Conservation (phyloP, 2,797 vertebrate species). For the Paedocypris micromegethes region DNA sequence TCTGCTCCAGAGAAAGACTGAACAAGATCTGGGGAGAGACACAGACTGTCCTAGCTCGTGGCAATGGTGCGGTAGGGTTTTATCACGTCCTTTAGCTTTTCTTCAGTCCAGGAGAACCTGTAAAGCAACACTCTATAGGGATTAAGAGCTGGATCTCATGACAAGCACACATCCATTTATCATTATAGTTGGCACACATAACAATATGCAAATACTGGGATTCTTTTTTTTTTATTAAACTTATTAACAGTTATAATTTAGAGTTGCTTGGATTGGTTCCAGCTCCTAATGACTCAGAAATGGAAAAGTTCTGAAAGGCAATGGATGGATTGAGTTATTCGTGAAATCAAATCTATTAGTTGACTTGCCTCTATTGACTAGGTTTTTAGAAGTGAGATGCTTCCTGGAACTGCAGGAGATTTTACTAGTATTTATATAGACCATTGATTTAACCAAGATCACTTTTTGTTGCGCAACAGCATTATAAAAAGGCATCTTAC, state of each 20-base stretch:
- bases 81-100: slow-evolving; percentile 27
- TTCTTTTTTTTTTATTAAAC: too few relatives aligned
- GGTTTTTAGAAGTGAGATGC: slow-evolving; percentile 42
- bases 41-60: slow-evolving; percentile 14
- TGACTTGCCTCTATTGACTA: too few relatives aligned
- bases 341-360: too few relatives aligned
- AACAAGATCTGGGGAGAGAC: slow-evolving; percentile 23
- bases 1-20: slow-evolving; percentile 36
- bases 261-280: too few relatives aligned
- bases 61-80: slow-evolving; percentile 26
- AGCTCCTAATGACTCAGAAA: too few relatives aligned
- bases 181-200: too few relatives aligned
- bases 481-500: too few relatives aligned
- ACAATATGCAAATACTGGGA: too few relatives aligned
- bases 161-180: too few relatives aligned
- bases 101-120: slow-evolving; percentile 12
- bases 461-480: slow-evolving; percentile 30
- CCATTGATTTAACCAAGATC: slow-evolving; percentile 42
- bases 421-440: slow-evolving; percentile 38
- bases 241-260: too few relatives aligned
- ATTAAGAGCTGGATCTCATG: slow-evolving; percentile 17
- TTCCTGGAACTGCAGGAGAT: slow-evolving; percentile 47
- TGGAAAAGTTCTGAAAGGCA: too few relatives aligned
- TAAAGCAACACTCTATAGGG: slow-evolving; percentile 19
- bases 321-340: too few relatives aligned